Conservation (phyloP, 92 coral and sea anemone species). For the Porites evermanni region DNA sequence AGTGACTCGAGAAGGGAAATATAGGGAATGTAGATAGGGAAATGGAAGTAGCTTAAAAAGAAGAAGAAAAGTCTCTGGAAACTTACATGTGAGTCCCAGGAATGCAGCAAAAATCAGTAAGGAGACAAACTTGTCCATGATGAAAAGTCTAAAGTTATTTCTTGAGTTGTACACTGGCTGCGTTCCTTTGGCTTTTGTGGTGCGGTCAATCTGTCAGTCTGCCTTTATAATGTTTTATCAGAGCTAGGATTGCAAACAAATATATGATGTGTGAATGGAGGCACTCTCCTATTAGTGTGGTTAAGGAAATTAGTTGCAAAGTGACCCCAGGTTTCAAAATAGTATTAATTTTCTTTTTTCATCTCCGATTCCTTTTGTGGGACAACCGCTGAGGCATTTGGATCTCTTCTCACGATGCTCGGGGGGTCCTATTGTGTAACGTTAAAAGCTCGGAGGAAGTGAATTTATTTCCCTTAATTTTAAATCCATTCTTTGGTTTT, state of each 20-base stretch:
- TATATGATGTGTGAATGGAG: slow-evolving; percentile 44
- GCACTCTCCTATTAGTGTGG: slow-evolving; percentile 48
- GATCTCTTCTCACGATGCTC: slow-evolving; percentile 39
- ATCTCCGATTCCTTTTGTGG: slow-evolving; percentile 50
- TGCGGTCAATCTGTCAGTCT: neutral
- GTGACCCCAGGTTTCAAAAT: slow-evolving; percentile 71
- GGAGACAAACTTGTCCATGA: slow-evolving; percentile 46
- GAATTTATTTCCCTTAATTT: slow-evolving; percentile 45
- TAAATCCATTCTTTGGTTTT: slow-evolving; percentile 33
- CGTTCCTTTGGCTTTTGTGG: slow-evolving; percentile 38
- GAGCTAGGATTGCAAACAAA: slow-evolving; percentile 36
- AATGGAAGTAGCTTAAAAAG: neutral
- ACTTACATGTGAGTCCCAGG: slow-evolving; percentile 63
- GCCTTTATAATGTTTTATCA: slow-evolving; percentile 41
- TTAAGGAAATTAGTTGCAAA: slow-evolving; percentile 70
- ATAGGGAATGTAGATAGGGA: too few relatives aligned
- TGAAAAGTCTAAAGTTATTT: neutral
- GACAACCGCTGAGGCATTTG: slow-evolving; percentile 57
- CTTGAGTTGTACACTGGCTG: slow-evolving; percentile 4
- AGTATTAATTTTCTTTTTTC: slow-evolving; percentile 44
- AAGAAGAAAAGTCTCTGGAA: neutral
- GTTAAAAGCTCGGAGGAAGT: slow-evolving; percentile 51
- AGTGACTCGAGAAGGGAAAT: too few relatives aligned
- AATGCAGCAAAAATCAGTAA: slow-evolving; percentile 56
- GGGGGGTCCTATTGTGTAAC: slow-evolving; percentile 31